A percentile compares a stretch with the other conserved stretches of the same genome.
Conservation (phyloP, 1,140 invertebrate genomes). For the Charaxes varanes region DNA sequence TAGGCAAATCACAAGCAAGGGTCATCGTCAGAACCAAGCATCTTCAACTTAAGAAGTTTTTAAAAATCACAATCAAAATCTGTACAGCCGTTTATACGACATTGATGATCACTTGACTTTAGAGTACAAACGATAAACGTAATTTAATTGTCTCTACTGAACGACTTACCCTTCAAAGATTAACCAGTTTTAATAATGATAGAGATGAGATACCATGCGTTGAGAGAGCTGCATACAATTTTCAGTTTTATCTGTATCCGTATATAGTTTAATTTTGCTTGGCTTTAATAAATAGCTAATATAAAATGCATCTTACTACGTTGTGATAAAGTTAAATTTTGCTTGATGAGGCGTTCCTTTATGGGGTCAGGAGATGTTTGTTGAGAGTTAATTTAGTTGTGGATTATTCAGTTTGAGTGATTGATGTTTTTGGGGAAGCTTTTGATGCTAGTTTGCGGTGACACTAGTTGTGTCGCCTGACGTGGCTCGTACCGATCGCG, state of each 20-base stretch:
- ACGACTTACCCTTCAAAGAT: no score
- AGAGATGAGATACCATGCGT: constrained; percentile 52
- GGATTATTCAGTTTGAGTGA: constrained; percentile 64
- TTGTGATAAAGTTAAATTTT: constrained; percentile 35
- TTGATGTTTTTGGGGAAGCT: constrained; percentile 56
- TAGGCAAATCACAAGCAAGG: no score
- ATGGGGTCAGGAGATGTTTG: constrained; percentile 46
- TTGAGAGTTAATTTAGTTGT: constrained; percentile 64
- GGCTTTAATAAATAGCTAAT: constrained; percentile 7
- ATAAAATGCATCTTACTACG: constrained; percentile 27
- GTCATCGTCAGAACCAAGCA: no score
- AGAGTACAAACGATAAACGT: no score
- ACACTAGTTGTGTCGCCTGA: constrained; percentile 1
- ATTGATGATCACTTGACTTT: no score
- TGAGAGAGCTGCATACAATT: constrained; percentile 16
- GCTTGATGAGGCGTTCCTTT: constrained; percentile 21
- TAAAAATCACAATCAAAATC: no score
- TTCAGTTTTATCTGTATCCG: constrained; percentile 2
- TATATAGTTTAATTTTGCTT: constrained; percentile 4
- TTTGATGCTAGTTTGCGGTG: constrained; percentile 23
- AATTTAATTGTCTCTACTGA: no score
- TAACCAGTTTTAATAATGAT: constrained; percentile 23
- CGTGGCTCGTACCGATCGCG: background rate
- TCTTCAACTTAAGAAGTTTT: no score
- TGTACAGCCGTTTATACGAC: no score